These are phyloP conservation scores for Pseudonaja textilis DNA, from an alignment of 2,113 vertebrate genomes.

Conservation along the genomic window DNA sequence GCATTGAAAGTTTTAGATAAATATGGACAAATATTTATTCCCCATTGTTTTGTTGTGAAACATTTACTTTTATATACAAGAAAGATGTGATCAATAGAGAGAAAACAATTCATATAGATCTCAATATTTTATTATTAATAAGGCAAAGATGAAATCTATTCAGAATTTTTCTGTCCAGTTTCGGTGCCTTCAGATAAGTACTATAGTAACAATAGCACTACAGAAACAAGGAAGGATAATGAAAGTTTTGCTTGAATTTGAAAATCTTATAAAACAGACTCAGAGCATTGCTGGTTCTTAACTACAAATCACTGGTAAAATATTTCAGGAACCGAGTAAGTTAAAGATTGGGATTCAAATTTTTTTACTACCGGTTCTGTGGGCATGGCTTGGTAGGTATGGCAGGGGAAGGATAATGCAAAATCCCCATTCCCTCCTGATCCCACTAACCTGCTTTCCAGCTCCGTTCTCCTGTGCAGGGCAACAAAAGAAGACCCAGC, in stretches of 20 bases:
- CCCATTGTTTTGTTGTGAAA: not conserved
- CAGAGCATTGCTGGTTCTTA: not conserved
- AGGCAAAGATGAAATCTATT: not conserved
- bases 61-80: not conserved
- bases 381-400: no score
- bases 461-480: no score
- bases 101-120: not conserved
- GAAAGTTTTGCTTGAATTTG: not conserved
- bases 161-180: not conserved
- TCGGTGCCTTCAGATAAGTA: not conserved
- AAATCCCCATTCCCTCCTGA: no score
- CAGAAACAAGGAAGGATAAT: not conserved
- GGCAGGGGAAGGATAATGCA: no score
- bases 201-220: not conserved
- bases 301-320: not conserved
- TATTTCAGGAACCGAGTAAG: not conserved
- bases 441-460: no score
- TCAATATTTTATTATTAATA: not conserved
- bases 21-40: not conserved
- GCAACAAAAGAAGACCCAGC: no score
- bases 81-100: not conserved
- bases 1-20: not conserved
- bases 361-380: no score
- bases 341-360: not conserved
- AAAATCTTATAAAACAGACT: not conserved